A percentile compares a stretch with the other conserved stretches of the same genome.
Evolutionary conservation across 2,888 invertebrate species (phyloP).

Genomic region (Mesopsocus fuscifrons): DNA sequence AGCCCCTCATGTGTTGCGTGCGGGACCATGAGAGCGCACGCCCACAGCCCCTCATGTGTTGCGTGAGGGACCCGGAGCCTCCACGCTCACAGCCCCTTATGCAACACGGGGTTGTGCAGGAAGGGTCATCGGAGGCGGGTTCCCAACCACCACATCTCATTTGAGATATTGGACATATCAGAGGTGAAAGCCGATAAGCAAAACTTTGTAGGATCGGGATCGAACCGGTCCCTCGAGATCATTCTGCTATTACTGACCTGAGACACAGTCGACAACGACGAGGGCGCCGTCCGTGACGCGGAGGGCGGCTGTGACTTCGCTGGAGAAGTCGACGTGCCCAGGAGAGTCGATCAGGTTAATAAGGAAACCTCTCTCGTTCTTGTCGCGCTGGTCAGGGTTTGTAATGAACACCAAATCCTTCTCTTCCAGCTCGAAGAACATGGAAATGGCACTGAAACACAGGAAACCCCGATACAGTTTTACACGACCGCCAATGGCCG

Average conservation of each 20-base stretch:
- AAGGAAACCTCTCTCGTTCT: conserved; percentile 86
- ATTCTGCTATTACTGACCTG: conserved; percentile 74
- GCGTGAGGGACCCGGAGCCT: not conserved
- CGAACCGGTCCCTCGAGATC: too few species aligned
- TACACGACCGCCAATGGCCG: too few species aligned
- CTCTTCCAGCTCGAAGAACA: conserved; percentile 94
- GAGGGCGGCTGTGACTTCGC: conserved; percentile 98
- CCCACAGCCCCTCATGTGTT: conserved; percentile 11
- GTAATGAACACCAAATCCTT: conserved; percentile 91
- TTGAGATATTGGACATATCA: too few species aligned
- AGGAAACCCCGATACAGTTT: too few species aligned
- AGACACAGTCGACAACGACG: conserved; percentile 99
- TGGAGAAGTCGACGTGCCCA: conserved; percentile 99
- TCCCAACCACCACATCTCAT: too few species aligned
- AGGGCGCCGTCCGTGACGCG: conserved; percentile 99
- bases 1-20: conserved; percentile 6
- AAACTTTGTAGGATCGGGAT: too few species aligned
- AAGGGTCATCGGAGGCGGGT: too few species aligned
- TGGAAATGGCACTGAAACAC: conserved; percentile 89
- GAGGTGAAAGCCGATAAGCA: too few species aligned
- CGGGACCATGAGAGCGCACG: conserved; percentile 11
- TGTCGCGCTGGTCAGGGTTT: conserved; percentile 76
- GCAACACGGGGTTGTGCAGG: too few species aligned
- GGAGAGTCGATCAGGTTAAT: conserved; percentile 99
- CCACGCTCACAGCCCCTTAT: conserved; percentile 13